Conservation (phyloP, 2,888 invertebrate genomes). For the Coleophora deauratella region DNA sequence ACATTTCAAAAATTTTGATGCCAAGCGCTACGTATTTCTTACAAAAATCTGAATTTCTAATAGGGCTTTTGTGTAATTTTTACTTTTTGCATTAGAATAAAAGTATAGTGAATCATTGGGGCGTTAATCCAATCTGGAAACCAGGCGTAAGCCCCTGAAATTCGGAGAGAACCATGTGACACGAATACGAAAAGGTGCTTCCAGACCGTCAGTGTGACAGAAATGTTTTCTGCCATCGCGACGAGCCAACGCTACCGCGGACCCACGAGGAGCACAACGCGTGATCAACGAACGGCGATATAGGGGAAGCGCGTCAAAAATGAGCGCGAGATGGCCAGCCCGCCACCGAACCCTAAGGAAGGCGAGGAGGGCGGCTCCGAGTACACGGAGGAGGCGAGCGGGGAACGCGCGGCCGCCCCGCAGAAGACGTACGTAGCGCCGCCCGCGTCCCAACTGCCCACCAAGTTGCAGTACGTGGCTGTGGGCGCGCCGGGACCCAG, state of each 20-base stretch:
- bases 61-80: conserved; percentile 39
- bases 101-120: conserved; percentile 27
- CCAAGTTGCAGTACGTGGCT: conserved; percentile 63
- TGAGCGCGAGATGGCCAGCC: conserved; percentile 73
- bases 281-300: conserved; percentile 58
- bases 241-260: conserved; percentile 58
- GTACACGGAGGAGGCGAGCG: conserved; percentile 59
- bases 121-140: conserved; percentile 26
- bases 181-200: conserved; percentile 73
- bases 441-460: conserved; percentile 59
- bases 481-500: conserved; percentile 62
- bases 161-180: conserved; percentile 70
- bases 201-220: conserved; percentile 74
- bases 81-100: conserved; percentile 41
- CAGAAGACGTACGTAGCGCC: conserved; percentile 68
- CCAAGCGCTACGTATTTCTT: conserved; percentile 73
- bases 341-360: conserved; percentile 71
- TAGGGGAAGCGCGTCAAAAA: conserved; percentile 68
- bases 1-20: conserved; percentile 73
- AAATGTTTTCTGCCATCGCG: conserved; percentile 73
- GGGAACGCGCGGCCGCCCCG: conserved; percentile 65
- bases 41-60: conserved; percentile 51
- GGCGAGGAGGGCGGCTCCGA: conserved; percentile 66
- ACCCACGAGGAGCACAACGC: conserved; percentile 49
- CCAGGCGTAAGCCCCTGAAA: conserved; percentile 41